A percentile compares a stretch with the other conserved stretches of the same genome.
These are phyloP conservation scores for Drosophila anomelani DNA, from an alignment of 2,888 invertebrate genomes.

Conservation along the genomic window DNA sequence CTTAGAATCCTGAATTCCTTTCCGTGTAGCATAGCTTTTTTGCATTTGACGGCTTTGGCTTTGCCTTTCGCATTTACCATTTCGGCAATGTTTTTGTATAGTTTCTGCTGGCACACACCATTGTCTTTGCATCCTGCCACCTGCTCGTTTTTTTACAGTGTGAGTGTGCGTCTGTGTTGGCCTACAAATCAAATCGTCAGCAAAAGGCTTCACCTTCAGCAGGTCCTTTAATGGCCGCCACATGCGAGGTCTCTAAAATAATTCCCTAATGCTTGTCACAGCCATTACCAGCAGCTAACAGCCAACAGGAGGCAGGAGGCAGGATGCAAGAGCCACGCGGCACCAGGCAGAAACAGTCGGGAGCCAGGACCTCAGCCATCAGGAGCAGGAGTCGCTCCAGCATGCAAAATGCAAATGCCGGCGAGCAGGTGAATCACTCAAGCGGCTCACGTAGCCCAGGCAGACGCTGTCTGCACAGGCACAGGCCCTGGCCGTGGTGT, in stretches of 20 bases:
- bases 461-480: constrained; percentile 30
- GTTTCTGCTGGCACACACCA: constrained; percentile 3
- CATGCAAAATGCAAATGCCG: constrained; percentile 53
- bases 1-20: too few relatives aligned
- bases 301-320: constrained; percentile 2
- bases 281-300: constrained; percentile 53
- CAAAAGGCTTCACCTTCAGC: constrained; percentile 10
- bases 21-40: constrained; percentile 47
- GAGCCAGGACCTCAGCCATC: constrained; percentile 17
- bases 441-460: constrained; percentile 48
- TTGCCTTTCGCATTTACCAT: constrained; percentile 54
- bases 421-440: constrained; percentile 55
- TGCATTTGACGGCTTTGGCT: constrained; percentile 64
- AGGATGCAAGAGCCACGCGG: background rate
- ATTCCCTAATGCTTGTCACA: constrained; percentile 53
- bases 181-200: constrained; percentile 61
- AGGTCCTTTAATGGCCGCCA: constrained; percentile 66
- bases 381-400: constrained; percentile 31
- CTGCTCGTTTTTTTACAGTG: background rate
- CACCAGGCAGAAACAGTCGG: constrained; percentile 3
- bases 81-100: constrained; percentile 13
- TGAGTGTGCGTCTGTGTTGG: constrained; percentile 30
- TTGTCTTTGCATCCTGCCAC: constrained; percentile 18
- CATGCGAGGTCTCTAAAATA: constrained; percentile 53
- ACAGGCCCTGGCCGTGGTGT: background rate